Conservation (phyloP, 2,797 vertebrate genomes). For the Coccyzus lansbergi region DNA sequence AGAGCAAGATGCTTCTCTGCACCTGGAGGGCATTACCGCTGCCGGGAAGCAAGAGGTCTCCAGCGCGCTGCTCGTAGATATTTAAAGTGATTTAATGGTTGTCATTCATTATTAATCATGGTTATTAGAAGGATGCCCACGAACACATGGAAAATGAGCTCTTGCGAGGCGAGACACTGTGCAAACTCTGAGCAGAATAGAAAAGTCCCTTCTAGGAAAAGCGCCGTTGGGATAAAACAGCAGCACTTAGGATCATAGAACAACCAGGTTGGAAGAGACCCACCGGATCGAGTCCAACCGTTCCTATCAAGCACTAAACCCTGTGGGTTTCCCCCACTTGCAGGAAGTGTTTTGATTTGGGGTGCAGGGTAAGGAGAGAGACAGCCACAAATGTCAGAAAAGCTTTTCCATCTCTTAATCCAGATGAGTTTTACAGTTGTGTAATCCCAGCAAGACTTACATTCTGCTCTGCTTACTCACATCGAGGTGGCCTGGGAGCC, state of each 20-base stretch:
- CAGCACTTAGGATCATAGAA: too few species aligned
- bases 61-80: slow-evolving; percentile 12
- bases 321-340: too few species aligned
- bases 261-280: too few species aligned
- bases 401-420: slow-evolving; percentile 15
- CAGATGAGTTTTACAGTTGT: not conserved
- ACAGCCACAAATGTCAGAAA: not conserved
- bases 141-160: slow-evolving; percentile 2
- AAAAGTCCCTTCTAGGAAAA: slow-evolving; percentile 50
- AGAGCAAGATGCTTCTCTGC: not conserved
- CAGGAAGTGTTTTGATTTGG: not conserved
- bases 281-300: too few species aligned
- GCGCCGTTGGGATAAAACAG: not conserved
- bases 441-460: not conserved
- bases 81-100: slow-evolving; percentile 68
- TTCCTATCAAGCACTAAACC: too few species aligned
- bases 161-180: slow-evolving; percentile 13
- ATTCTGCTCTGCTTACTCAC: not conserved
- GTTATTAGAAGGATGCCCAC: slow-evolving; percentile 52
- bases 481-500: not conserved
- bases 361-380: not conserved
- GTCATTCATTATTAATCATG: slow-evolving; percentile 68
- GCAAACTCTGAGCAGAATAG: slow-evolving; percentile 21
- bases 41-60: slow-evolving; percentile 51
- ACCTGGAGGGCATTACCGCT: slow-evolving; percentile 4